A percentile compares a stretch with the other conserved stretches of the same genome.
Evolutionary conservation across 2,888 invertebrate genomes (phyloP).

Genomic region (Polymixis flavicincta): DNA sequence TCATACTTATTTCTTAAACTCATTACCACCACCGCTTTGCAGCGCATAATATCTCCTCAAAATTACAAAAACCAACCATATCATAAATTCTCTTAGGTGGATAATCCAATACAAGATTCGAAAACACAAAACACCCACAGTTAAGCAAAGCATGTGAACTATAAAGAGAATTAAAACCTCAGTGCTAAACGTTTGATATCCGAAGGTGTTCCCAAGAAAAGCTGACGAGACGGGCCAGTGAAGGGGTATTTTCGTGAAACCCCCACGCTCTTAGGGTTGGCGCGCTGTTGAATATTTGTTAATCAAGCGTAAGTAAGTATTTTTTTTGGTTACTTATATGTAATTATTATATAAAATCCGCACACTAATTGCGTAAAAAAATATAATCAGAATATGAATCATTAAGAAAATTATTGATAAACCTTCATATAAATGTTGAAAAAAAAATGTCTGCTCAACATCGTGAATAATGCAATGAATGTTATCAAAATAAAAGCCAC

Average conservation of each 20-base stretch:
- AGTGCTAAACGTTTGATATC: conserved; percentile 53
- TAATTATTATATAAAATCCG: no score
- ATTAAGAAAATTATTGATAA: no score
- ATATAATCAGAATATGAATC: no score
- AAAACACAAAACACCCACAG: conserved; percentile 50
- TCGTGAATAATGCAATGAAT: no score
- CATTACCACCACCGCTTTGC: conserved; percentile 3
- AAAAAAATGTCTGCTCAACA: no score
- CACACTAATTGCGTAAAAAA: no score
- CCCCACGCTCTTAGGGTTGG: conserved; percentile 55
- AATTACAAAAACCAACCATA: conserved; percentile 3
- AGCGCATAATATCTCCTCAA: neutral
- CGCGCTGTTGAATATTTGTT: no score
- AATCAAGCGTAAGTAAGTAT: no score
- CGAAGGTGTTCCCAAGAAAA: conserved; percentile 57
- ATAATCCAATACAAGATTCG: conserved; percentile 3
- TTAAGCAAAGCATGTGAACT: conserved; percentile 40
- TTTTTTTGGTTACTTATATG: no score
- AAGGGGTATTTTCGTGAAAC: conserved; percentile 61
- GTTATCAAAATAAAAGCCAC: no score
- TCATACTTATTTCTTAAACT: neutral
- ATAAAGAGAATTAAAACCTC: conserved; percentile 63
- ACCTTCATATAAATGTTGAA: no score
- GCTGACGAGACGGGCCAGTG: conserved; percentile 53
- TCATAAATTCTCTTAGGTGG: neutral